Conservation (phyloP, 2,113 vertebrate species). For the Passer domesticus region DNA sequence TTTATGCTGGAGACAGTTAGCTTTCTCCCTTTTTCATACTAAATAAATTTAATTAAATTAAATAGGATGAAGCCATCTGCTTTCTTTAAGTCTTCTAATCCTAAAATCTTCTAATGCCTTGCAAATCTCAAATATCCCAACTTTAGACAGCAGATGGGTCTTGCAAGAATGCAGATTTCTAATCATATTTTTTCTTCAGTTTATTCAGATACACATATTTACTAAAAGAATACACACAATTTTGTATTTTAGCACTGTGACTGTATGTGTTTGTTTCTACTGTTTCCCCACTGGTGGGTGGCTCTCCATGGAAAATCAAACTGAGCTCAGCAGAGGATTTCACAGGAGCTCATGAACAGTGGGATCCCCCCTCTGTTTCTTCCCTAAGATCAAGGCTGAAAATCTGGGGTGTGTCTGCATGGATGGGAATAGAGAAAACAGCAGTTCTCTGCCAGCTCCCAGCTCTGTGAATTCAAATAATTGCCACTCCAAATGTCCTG, state of each 20-base stretch:
- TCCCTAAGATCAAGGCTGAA: neutral
- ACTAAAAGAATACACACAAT: neutral
- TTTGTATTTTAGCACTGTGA: neutral
- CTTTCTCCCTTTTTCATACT: slow-evolving; percentile 60
- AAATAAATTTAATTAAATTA: slow-evolving; percentile 75
- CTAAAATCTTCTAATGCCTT: slow-evolving; percentile 63
- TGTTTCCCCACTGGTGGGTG: neutral
- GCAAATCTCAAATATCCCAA: slow-evolving; percentile 57
- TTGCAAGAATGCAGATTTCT: neutral
- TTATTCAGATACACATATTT: neutral
- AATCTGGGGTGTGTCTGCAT: neutral
- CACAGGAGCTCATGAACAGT: neutral
- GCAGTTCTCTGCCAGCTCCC: neutral
- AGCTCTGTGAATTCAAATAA: neutral
- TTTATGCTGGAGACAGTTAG: slow-evolving; percentile 75
- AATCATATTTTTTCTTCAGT: neutral
- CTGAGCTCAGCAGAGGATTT: slow-evolving; percentile 38
- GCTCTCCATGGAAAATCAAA: slow-evolving; percentile 5
- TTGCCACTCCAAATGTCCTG: neutral
- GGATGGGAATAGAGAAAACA: neutral
- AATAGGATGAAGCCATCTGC: slow-evolving; percentile 68
- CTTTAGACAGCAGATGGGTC: slow-evolving; percentile 10
- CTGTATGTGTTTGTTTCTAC: neutral
- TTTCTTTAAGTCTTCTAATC: slow-evolving; percentile 49
- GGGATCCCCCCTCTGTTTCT: slow-evolving; percentile 16